Base-by-base conservation (phyloP, 2,888 invertebrate genomes). In the Sisyra terminalis region DNA sequence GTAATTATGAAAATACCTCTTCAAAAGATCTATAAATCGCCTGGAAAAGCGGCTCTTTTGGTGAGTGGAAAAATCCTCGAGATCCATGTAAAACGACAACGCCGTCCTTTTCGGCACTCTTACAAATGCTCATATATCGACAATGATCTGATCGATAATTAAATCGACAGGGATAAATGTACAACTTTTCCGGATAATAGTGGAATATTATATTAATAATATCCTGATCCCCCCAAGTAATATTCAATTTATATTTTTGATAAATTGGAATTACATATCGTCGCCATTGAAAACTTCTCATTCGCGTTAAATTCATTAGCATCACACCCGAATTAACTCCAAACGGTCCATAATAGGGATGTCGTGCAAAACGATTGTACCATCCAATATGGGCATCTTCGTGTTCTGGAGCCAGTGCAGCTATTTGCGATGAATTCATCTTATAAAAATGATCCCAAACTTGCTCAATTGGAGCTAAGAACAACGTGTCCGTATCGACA, bases 151-250 rank as follows among this genome's bases (percentile, higher is more conserved):
- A 81, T 39, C 94, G 77, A 63, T 84, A 94, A 63, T 96, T 96
- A 65, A 81, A 89, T 46, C 83, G 73, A 57, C 94, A 96, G 1
- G 83, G 72, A 57, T 87, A 77, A 44, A 84, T 67, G 50, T 74
- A 77, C 43, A 94, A 69, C 52, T 82, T 81, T 49, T 81, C 83
- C 51, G 86, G 80, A 66, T 84, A 78, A 59, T 76, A 81, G 60
- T 85, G 82, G 57, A 90, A 88, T 57, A 87, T 81, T 55, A 90
- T 86, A 57, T 90, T 92, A 52, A 90, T 84, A 51, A 90, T 78
- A 66, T 94, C 94, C 66, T 96, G 94, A 64, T 96, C 96, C n/a
- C 94, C 94, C 89, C 90, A 96, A 1, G 89, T 89, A 46, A 94
- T 86, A 53, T 84, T 76, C 10, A 81, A 59, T 56, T 80, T 82